These are phyloP conservation scores for Parelbella ahira DNA, from an alignment of 2,888 invertebrate species.

Conservation along the genomic window DNA sequence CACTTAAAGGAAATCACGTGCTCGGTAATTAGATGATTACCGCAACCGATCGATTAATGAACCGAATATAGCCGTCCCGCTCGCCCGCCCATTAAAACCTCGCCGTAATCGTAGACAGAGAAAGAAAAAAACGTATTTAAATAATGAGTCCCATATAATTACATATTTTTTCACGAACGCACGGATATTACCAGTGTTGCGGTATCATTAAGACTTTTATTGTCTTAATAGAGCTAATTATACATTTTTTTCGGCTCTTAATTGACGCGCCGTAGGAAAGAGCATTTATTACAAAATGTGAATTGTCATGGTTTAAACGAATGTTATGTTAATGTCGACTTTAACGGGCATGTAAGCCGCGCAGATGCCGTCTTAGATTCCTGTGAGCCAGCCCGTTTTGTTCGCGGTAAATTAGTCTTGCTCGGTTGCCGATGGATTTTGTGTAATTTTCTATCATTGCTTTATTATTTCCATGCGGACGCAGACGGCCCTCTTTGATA, in stretches of 20 bases:
- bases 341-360: conserved; percentile 68
- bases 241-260: conserved; percentile 78
- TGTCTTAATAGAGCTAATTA: conserved; percentile 80
- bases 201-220: conserved; percentile 80
- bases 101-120: conserved; percentile 71
- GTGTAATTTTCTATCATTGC: conserved; percentile 57
- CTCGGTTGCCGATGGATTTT: conserved; percentile 63
- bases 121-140: conserved; percentile 76
- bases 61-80: conserved; percentile 71
- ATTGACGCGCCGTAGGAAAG: conserved; percentile 76
- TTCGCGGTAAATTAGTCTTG: conserved; percentile 73
- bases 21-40: conserved; percentile 77
- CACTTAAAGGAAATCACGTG: conserved; percentile 65
- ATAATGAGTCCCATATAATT: conserved; percentile 80
- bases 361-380: conserved; percentile 64
- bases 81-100: conserved; percentile 69
- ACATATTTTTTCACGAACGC: conserved; percentile 76
- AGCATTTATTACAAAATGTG: conserved; percentile 78
- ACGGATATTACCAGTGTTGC: conserved; percentile 75
- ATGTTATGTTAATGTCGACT: conserved; percentile 72
- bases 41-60: conserved; percentile 80
- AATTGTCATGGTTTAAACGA: conserved; percentile 79
- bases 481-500: conserved; percentile 32
- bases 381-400: conserved; percentile 61
- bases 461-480: conserved; percentile 30